Base-by-base conservation (phyloP, 2,113 vertebrate genomes). In the Eidolon helvum region DNA sequence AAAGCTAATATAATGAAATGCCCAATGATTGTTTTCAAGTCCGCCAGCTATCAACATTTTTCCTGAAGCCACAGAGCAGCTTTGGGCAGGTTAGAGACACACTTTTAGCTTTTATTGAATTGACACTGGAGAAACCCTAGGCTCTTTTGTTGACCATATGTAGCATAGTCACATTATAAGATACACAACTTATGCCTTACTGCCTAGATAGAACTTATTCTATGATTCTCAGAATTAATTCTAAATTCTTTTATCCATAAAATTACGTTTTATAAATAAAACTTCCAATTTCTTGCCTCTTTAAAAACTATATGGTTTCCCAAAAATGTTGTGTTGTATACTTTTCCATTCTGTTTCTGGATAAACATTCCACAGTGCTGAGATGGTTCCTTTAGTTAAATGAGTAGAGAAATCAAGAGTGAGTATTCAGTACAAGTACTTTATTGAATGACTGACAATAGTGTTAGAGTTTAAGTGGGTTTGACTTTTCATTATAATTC, bases 271-370 rank as follows among this genome's bases (percentile, higher is more conserved):
- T 79, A 11, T 61, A 65, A 83, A 68, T 55, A 90, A 93, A 68
- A 63, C 19, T 45, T 88, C 18, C 10, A 85, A 66, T 9, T 87
- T 87, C 38, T 22, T 45, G 53, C 48, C 7, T 89, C 30, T 33
- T 11, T 83, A 69, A 24, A 97, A 94, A 68, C 38, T 57, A 66
- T 9, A 19, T 30, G 28, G 53, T 71, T 87, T 94, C 14, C 21
- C 30, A 7, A 24, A 92, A 87, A 45, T 24, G 30, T 50, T 91
- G 38, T 26, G 15, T 59, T 15, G 19, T 63, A 19, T 53, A 74
- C 9, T 63, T 86, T 63, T 87, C 68, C 74, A 55, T 90, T 79
- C 40, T 57, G 12, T 72, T 97, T 83, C 59, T 59, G 45, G 72
- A 43, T 57, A 91, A 82, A 68, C 12, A 38, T n/a, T 40, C 61